phyloP scores from a whole-genome alignment of 2,888 invertebrate species.

The Chrysolina haemoptera region DNA sequence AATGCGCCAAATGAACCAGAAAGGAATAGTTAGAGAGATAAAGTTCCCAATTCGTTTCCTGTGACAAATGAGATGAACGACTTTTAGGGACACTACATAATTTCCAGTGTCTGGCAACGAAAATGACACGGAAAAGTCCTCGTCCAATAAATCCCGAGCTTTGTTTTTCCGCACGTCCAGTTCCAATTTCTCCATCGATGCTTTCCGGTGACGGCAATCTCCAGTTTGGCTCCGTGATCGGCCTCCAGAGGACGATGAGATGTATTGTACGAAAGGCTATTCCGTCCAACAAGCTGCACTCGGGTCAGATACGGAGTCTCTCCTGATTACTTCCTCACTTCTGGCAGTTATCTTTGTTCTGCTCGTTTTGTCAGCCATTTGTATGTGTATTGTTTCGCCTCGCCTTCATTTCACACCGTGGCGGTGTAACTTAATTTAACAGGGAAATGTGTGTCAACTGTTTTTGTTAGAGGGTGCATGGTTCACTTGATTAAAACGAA shows the following conservation, averaged over 20 bases:
- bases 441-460: slow-evolving; percentile 28
- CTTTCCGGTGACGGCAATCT: slow-evolving; percentile 62
- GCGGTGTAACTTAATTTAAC: slow-evolving; percentile 45
- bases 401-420: slow-evolving; percentile 41
- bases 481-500: slow-evolving; percentile 6
- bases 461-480: neutral
- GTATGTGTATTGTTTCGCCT: slow-evolving; percentile 49
- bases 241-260: slow-evolving; percentile 60
- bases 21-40: slow-evolving; percentile 10
- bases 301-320: slow-evolving; percentile 36
- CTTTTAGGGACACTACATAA: slow-evolving; percentile 56
- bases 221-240: slow-evolving; percentile 61
- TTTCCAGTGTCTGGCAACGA: slow-evolving; percentile 60
- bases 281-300: slow-evolving; percentile 41
- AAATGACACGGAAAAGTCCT: slow-evolving; percentile 59
- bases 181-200: slow-evolving; percentile 64
- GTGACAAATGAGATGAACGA: slow-evolving; percentile 56
- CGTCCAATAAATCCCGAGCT: slow-evolving; percentile 61
- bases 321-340: slow-evolving; percentile 48
- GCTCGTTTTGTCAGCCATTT: slow-evolving; percentile 46
- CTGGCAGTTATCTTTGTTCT: slow-evolving; percentile 45
- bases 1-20: slow-evolving; percentile 21
- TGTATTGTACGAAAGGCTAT: slow-evolving; percentile 50
- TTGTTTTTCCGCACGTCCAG: slow-evolving; percentile 66
- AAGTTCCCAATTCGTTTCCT: slow-evolving; percentile 12